Base-by-base conservation (phyloP, 2,888 invertebrate genomes). In the Orthosia incerta region DNA sequence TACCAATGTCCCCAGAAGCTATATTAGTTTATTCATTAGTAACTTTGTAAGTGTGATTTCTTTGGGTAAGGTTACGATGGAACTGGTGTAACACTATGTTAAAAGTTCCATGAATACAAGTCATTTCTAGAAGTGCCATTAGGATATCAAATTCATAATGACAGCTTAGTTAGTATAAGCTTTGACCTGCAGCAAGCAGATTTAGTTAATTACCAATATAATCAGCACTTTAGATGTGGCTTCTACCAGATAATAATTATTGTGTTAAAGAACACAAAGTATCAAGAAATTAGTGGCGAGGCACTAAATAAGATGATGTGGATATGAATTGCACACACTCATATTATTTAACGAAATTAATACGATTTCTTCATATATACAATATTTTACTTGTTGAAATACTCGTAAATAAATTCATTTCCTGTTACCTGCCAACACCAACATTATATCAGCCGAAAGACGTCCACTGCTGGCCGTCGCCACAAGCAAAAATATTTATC, bases 401-500 rank as follows among this genome's bases (percentile, higher is more conserved):
- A 39, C 39, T 9, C 39, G 39, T 39, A 39, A 39, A 13, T 55
- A 45, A 20, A 4, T 9, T 0, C 2, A 3, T 69, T 15, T 7
- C 0, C 3, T 15, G 13, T n/a, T 20, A 31, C 12, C 57, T 31
- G n/a, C 46, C 9, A n/a, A 59, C n/a, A n/a, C 4, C 46, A 46
- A 53, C 3, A 39, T 39, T 1, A 31, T 31, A 31, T 31, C 31
- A 31, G 31, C 31, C 31, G 31, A 31, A 31, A 31, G 5, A 5
- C 5, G 31, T 31, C 31, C 5, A 31, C 31, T 31, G 31, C 31
- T 31, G 31, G 31, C 5, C 31, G 31, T 31, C 7, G 5, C 31
- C 31, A 31, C 7, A 7, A 7, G 7, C 39, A 61, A 56, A 80
- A 70, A 76, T 67, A 71, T 80, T 78, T 76, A 70, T 71, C 65